Percentiles rank a stretch among this genome's conserved stretches.
These are phyloP conservation scores for Eleutherodactylus coqui DNA, from an alignment of 2,797 vertebrate genomes.

Conservation along the genomic window DNA sequence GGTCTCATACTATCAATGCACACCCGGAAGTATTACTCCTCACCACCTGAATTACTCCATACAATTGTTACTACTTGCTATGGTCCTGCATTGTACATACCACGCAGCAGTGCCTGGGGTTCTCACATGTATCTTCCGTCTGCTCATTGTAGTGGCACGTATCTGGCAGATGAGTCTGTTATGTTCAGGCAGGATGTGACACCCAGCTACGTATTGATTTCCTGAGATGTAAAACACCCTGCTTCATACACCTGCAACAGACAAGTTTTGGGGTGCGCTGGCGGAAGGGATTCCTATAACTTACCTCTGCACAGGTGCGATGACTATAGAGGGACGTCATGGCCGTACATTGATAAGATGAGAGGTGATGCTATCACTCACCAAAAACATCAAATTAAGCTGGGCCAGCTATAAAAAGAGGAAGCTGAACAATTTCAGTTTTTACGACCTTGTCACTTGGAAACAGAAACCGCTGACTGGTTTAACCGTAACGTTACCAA, in stretches of 20 bases:
- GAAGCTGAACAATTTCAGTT: constrained; percentile 41
- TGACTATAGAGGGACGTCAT: neutral
- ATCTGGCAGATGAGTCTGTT: neutral
- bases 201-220: constrained; percentile 7
- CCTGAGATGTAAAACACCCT: constrained; percentile 18
- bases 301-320: neutral
- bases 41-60: too few species aligned
- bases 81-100: neutral
- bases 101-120: neutral
- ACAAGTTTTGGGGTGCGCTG: neutral
- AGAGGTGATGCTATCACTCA: neutral
- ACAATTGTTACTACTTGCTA: neutral
- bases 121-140: neutral
- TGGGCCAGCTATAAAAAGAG: constrained; percentile 48
- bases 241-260: constrained; percentile 1
- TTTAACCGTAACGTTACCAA: constrained; percentile 37
- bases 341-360: neutral
- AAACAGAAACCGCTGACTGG: constrained; percentile 39
- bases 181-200: constrained; percentile 47
- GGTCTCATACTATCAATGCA: neutral
- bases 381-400: neutral
- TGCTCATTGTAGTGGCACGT: neutral
- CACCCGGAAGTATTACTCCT: neutral
- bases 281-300: neutral
- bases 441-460: constrained; percentile 42